Base-by-base conservation (phyloP, 2,113 vertebrate species). In the Marmota flaviventris region DNA sequence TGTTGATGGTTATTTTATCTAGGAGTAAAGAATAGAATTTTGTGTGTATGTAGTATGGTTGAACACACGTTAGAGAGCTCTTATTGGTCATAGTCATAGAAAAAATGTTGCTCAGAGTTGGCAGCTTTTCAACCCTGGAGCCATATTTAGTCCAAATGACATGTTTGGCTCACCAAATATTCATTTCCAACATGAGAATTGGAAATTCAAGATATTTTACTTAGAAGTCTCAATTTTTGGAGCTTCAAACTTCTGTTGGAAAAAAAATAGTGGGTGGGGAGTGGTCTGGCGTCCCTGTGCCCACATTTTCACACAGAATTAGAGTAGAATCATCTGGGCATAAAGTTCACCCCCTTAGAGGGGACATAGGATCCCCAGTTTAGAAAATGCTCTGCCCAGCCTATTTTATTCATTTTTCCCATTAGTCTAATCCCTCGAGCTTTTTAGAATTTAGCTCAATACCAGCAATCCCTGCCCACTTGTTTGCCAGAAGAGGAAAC, bases 401-500 rank as follows among this genome's bases (percentile, higher is more conserved):
- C 27, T 34, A 32, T 34, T 94, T 91, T 6, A 65, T 70, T 93
- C 16, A 45, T 76, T 61, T 72, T 84, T 8, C 39, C 24, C n/a
- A 70, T 72, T 63, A 73, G 14, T 27, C 67, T 78, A 76, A 91
- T 70, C 17, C 12, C 25, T 78, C 70, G 9, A 89, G 39, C 17
- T 63, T 76, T 72, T 81, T 8, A 20, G 39, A 22, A 82, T 56
- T 94, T 58, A 92, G 22, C 39, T 69, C 22, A 70, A 27, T 11
- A 65, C 45, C 39, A 72, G 11, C 10, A 89, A 48, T 16, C 25
- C 18, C 63, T 83, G 11, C 1, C 27, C 11, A 42, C 3, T 82
- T 10, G 25, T 53, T 86, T 96, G 70, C 89, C 51, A 84, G 53
- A 83, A 89, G 29, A 42, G 51, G 17, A 89, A 70, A 81, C 73